Base-by-base conservation (phyloP, 2,113 vertebrate species). In the Tautogolabrus adspersus region DNA sequence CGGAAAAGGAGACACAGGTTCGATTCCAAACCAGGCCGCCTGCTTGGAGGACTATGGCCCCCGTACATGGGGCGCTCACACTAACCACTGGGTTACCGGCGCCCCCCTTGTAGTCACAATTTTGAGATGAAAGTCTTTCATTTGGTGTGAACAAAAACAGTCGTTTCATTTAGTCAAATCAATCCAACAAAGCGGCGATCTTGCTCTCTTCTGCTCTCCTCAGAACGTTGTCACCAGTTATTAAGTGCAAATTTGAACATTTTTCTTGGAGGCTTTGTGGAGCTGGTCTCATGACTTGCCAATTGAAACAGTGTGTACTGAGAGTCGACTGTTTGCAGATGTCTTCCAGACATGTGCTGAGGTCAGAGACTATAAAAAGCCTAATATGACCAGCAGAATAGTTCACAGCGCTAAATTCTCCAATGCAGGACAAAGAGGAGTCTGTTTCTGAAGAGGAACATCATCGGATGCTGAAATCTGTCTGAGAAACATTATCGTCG, bases 231-330 rank as follows among this genome's bases (percentile, higher is more conserved):
- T 64, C n/a, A 52, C 21, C 37, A 38, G 3, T 60, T 64, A 37
- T 13, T 46, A 15, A 73, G 22, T 62, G 38, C 63, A 40, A 60
- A 81, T 73, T 83, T 42, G 0, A 34, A 52, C 49, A 0, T 0
- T 57, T 44, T 81, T 62, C 74, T 87, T 66, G 18, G 79, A 81
- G 91, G 59, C 59, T 75, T n/a, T 63, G 51, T 79, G 72, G 78
- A 72, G 65, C 70, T 3, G 22, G 87, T 93, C 94, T 86, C 67
- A 87, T 95, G 94, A 95, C 90, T 83, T 61, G 2, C 37, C 52
- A 60, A 61, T 85, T 87, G 60, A 79, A 54, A 83, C n/a, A 55
- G 26, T 67, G 77, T 49, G 22, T 11, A 72, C 90, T 89, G 62
- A 87, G 82, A 78, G 52, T 34, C 2, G 19, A 8, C 75, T 91